A percentile compares a stretch with the other conserved stretches of the same genome.
These are phyloP conservation scores for Gasteruption jaculator DNA, from an alignment of 2,888 invertebrate genomes.

Conservation along the genomic window DNA sequence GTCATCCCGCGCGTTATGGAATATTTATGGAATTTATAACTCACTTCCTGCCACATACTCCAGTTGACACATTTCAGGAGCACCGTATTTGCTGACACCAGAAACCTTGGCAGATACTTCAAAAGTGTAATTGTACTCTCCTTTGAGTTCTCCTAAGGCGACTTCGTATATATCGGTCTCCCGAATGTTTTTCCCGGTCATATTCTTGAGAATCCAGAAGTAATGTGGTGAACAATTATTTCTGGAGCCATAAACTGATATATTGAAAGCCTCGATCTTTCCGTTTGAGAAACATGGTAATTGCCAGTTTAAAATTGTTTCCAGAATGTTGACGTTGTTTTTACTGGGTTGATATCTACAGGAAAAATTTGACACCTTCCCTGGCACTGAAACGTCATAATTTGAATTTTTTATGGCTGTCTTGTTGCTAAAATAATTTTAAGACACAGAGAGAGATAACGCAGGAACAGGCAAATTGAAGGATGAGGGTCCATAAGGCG, in stretches of 20 bases:
- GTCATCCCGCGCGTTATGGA: neutral
- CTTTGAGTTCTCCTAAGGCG: conserved; percentile 30
- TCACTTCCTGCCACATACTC: conserved; percentile 45
- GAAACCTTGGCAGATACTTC: conserved; percentile 31
- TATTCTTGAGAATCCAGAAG: conserved; percentile 16
- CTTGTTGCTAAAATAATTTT: conserved; percentile 6
- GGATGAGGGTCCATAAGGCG: no score
- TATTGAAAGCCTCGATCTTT: conserved; percentile 32
- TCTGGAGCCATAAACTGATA: conserved; percentile 32
- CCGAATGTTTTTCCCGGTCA: conserved; percentile 15
- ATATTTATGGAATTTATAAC: conserved; percentile 17
- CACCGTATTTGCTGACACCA: conserved; percentile 25
- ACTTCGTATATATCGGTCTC: conserved; percentile 26
- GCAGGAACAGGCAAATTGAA: no score
- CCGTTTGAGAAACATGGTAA: conserved; percentile 39
- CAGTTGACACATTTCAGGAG: no score
- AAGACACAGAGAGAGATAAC: no score
- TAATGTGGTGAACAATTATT: conserved; percentile 19
- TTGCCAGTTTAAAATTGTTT: conserved; percentile 36
- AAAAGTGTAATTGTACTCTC: conserved; percentile 37
- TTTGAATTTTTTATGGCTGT: conserved; percentile 6
- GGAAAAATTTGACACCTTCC: conserved; percentile 29
- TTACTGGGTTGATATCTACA: conserved; percentile 20
- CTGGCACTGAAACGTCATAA: conserved; percentile 30
- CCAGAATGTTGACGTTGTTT: conserved; percentile 28